phyloP scores from a whole-genome alignment of 92 coral and sea anemone genomes.

The Metridium senile region DNA sequence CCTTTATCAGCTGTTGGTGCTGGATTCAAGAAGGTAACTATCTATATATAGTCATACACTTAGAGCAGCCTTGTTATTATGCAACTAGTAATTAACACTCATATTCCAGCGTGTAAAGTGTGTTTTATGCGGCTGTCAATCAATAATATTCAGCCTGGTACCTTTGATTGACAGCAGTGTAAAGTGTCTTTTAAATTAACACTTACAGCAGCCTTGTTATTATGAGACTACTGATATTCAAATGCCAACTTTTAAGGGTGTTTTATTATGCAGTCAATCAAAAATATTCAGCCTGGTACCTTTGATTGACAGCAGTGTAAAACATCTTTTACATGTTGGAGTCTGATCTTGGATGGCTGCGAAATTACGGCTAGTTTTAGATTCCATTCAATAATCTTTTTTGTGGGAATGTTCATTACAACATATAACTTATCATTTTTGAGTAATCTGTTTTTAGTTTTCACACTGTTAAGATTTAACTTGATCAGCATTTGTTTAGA shows the following conservation, averaged over 20 bases:
- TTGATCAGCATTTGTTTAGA: too few relatives aligned
- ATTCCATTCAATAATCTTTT: too few relatives aligned
- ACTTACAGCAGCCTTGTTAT: background rate
- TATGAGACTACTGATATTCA: background rate
- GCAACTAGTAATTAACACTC: background rate
- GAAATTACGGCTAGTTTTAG: too few relatives aligned
- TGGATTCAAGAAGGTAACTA: slow-evolving; percentile 83
- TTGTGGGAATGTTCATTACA: too few relatives aligned
- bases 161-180: background rate
- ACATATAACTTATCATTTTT: too few relatives aligned
- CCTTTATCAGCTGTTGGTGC: slow-evolving; percentile 70
- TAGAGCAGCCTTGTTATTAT: background rate
- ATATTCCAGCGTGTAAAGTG: background rate
- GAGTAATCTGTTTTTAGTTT: too few relatives aligned
- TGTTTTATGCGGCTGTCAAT: background rate
- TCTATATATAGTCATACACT: background rate
- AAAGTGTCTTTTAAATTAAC: too few relatives aligned
- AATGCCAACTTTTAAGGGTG: background rate
- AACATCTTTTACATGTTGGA: too few relatives aligned
- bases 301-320: background rate
- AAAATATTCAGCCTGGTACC: background rate
- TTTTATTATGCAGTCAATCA: background rate
- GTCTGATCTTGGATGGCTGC: too few relatives aligned
- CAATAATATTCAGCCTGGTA: background rate
- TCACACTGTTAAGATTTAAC: too few relatives aligned